A percentile compares a stretch with the other conserved stretches of the same genome.
Conservation (phyloP, 2,888 invertebrate genomes). For the Lepas anatifera region DNA sequence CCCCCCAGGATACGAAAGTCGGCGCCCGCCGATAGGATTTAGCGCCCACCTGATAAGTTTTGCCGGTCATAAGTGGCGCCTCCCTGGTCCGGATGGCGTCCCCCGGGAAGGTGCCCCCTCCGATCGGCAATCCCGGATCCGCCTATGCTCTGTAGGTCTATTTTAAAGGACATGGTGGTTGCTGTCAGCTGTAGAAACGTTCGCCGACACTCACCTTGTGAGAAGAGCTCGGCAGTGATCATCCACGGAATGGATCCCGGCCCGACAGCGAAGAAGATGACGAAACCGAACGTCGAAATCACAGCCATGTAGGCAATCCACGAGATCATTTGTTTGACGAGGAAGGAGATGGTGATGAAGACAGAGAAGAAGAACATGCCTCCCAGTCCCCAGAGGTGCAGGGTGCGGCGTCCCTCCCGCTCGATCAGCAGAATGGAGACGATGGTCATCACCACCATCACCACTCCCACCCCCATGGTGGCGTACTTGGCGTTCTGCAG, state of each 20-base stretch:
- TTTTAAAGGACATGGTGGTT: too few species aligned
- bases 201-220: slow-evolving; percentile 66
- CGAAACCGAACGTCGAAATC: slow-evolving; percentile 83
- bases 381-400: slow-evolving; percentile 88
- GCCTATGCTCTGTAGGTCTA: too few species aligned
- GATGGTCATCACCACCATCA: slow-evolving; percentile 94
- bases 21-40: too few species aligned
- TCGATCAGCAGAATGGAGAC: slow-evolving; percentile 95
- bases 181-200: too few species aligned
- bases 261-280: slow-evolving; percentile 94
- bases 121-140: too few species aligned
- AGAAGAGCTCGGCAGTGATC: slow-evolving; percentile 94
- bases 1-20: too few species aligned
- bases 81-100: too few species aligned
- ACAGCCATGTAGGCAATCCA: slow-evolving; percentile 95
- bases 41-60: too few species aligned
- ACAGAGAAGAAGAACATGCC: slow-evolving; percentile 98
- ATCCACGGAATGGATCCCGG: slow-evolving; percentile 98
- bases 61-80: too few species aligned
- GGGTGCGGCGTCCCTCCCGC: slow-evolving; percentile 79
- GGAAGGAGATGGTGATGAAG: slow-evolving; percentile 92
- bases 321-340: slow-evolving; percentile 95
- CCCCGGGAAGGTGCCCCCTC: too few species aligned
- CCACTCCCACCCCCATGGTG: slow-evolving; percentile 86
- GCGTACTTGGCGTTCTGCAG: slow-evolving; percentile 87